phyloP scores from a whole-genome alignment of 1,140 invertebrate species.

The Agrilus planipennis region DNA sequence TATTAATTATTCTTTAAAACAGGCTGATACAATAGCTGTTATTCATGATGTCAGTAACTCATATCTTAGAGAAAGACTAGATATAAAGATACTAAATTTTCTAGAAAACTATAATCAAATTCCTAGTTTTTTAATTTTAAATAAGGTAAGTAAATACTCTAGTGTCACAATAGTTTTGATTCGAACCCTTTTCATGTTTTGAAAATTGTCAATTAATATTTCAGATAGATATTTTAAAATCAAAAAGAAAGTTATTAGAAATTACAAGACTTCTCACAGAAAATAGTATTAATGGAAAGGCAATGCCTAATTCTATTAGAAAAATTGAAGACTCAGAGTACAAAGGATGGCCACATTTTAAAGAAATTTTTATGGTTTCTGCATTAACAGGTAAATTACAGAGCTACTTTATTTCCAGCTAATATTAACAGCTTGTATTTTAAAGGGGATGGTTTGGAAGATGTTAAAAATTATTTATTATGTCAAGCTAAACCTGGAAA shows the following conservation, averaged over 20 bases:
- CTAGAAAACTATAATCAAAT: constrained; percentile 49
- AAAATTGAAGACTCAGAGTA: constrained; percentile 13
- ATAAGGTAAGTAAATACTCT: constrained; percentile 54
- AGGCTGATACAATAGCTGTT: constrained; percentile 74
- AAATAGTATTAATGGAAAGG: constrained; percentile 41
- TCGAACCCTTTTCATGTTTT: constrained; percentile 7
- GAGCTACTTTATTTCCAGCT: no score
- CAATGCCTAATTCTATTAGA: constrained; percentile 14
- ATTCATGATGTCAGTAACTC: constrained; percentile 71
- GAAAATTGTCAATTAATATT: constrained; percentile 21
- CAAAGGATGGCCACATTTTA: constrained; percentile 61
- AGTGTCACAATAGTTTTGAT: constrained; percentile 4
- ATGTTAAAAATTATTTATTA: constrained; percentile 58
- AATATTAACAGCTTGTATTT: constrained; percentile 6
- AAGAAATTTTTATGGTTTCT: constrained; percentile 81
- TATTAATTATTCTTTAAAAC: constrained; percentile 48
- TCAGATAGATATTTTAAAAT: constrained; percentile 66
- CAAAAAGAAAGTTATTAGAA: constrained; percentile 62
- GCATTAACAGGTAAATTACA: constrained; percentile 61
- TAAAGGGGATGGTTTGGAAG: constrained; percentile 23
- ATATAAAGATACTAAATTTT: constrained; percentile 55
- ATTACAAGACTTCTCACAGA: constrained; percentile 55
- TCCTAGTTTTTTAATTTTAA: constrained; percentile 70
- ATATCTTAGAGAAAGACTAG: constrained; percentile 52
- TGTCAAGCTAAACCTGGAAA: constrained; percentile 45